A percentile compares a stretch with the other conserved stretches of the same genome.
Conservation (phyloP, 2,113 vertebrate genomes). For the Heloderma charlesbogerti region DNA sequence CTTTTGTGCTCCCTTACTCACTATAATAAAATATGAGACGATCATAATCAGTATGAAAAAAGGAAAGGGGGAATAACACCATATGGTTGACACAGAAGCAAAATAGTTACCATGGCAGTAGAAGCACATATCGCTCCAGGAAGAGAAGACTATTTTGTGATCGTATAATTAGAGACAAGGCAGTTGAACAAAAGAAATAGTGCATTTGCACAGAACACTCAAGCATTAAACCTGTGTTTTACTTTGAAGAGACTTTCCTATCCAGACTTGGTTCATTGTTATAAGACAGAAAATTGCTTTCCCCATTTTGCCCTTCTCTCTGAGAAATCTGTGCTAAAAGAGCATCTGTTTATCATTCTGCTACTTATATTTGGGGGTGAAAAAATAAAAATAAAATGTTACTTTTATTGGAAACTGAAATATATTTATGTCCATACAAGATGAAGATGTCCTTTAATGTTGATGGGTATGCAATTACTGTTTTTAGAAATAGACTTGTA, state of each 20-base stretch:
- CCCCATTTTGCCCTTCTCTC: not conserved
- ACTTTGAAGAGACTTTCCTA: not conserved
- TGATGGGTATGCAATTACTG: not conserved
- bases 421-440: not conserved
- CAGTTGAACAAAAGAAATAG: not conserved
- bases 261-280: not conserved
- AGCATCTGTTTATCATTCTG: not conserved
- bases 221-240: not conserved
- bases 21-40: not conserved
- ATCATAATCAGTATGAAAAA: not conserved
- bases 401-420: not conserved
- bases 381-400: not conserved
- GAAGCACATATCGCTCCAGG: not conserved
- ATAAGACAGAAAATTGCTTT: not conserved
- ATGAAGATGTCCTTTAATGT: not conserved
- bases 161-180: not conserved
- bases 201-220: not conserved
- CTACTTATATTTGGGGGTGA: not conserved
- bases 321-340: not conserved
- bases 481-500: not conserved
- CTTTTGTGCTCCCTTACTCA: no score
- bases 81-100: slow-evolving; percentile 7
- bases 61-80: not conserved
- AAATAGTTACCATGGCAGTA: slow-evolving; percentile 1
- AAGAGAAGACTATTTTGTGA: not conserved